Base-by-base conservation (phyloP, 2,888 invertebrate species). In the Temnothorax unifasciatus region DNA sequence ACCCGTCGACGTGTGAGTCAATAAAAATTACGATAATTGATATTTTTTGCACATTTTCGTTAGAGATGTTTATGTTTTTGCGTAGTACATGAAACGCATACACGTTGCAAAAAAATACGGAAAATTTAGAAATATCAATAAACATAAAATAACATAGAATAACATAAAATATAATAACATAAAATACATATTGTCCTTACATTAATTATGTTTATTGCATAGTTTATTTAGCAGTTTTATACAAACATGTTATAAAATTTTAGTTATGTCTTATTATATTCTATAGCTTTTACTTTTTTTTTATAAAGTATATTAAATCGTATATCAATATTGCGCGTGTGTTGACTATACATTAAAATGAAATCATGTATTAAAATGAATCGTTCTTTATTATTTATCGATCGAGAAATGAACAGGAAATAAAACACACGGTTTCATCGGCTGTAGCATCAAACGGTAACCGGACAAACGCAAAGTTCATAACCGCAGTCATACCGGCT, bases 1-100 rank as follows among this genome's bases (percentile, higher is more conserved):
- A 92, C 90, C 88, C 88, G 83, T 87, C 77, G 69, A 86, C 84
- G 75, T 88, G 81, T 88, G 82, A 87, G 68, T 59, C 41, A 90
- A 90, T 84, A 91, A 90, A 88, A 74, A 75, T 82, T 76, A 79
- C 44, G 25, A 85, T 79, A 85, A 82, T 66, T 84, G 50, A 11
- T 73, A 59, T 18, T 50, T 47, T 82, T 75, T 41, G 59, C 66
- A 71, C 18, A 71, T 59, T 59, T 79, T 79, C 18, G 47, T 71
- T 47, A 11, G 3, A 18, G 6, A 57, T 15, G 47, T 68, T 68
- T 47, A 11, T 66, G 18, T 1, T 66, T 68, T 47, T 44, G 13
- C 11, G 9, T 57, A 18, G 41, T 38, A 41, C 18, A 64, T 54
- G 8, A 47, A 66, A 66, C 41, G 5, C 38, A 21, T 34, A 34